Conservation (phyloP, 2,797 vertebrate species). For the Nyctalus aviator region DNA sequence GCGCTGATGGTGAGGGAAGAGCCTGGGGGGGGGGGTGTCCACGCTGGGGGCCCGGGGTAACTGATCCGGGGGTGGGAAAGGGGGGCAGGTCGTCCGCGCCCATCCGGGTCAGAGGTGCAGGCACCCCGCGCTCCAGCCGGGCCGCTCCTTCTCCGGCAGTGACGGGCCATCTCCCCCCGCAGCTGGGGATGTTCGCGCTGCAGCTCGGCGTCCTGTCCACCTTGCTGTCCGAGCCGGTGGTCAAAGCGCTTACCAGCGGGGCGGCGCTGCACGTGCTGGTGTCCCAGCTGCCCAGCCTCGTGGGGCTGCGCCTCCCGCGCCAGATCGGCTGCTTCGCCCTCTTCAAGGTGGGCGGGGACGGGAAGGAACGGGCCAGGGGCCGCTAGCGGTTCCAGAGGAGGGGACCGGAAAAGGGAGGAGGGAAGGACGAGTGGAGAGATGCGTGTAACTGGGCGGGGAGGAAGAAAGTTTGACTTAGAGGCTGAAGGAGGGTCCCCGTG, state of each 20-base stretch:
- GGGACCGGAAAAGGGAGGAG: neutral
- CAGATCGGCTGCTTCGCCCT: slow-evolving; percentile 93
- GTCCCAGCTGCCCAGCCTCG: slow-evolving; percentile 95
- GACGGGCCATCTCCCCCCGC: slow-evolving; percentile 12
- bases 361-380: neutral
- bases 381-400: neutral
- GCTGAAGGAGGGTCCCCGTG: neutral
- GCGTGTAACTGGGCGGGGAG: neutral
- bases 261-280: slow-evolving; percentile 95
- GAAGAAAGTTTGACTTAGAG: neutral
- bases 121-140: too few species aligned
- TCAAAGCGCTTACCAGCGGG: slow-evolving; percentile 95
- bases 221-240: slow-evolving; percentile 95
- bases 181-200: slow-evolving; percentile 95
- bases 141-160: neutral
- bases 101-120: neutral
- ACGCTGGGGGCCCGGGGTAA: neutral
- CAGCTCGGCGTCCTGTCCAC: slow-evolving; percentile 95
- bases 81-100: neutral
- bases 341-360: slow-evolving; percentile 91
- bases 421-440: neutral
- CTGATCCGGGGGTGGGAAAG: neutral
- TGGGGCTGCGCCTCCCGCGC: slow-evolving; percentile 93
- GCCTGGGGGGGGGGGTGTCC: neutral
- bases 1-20: slow-evolving; percentile 91